A percentile compares a stretch with the other conserved stretches of the same genome.
phyloP scores from a whole-genome alignment of 2,797 vertebrate genomes.

The Acridotheres tristis region DNA sequence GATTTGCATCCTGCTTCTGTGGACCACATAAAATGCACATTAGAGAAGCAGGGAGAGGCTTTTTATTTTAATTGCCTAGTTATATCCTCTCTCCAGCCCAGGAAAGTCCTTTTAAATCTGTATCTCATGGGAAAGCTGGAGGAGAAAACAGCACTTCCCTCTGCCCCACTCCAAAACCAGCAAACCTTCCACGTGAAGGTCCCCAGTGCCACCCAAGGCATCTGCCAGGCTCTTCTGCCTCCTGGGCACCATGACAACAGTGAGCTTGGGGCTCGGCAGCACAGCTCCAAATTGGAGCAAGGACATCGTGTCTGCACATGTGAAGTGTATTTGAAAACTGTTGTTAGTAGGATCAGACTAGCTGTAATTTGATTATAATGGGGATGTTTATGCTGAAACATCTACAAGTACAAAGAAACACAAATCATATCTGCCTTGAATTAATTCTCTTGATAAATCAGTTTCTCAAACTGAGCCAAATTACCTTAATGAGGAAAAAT shows the following conservation, averaged over 20 bases:
- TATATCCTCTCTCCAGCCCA: background rate
- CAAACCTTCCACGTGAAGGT: background rate
- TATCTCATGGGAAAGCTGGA: background rate
- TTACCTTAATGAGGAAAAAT: slow-evolving; percentile 66
- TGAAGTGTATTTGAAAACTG: background rate
- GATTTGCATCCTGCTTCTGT: background rate
- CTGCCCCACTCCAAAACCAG: background rate
- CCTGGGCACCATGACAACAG: background rate
- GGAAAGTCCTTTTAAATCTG: background rate
- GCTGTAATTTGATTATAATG: slow-evolving; percentile 50
- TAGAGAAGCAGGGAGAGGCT: background rate
- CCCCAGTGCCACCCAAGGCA: accelerated
- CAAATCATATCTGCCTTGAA: slow-evolving; percentile 55
- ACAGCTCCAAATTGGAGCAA: background rate
- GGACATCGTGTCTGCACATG: background rate
- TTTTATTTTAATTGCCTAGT: background rate
- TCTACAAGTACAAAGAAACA: slow-evolving; percentile 28
- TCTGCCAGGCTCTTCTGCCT: background rate
- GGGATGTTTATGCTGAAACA: slow-evolving; percentile 45
- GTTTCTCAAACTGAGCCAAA: slow-evolving; percentile 31
- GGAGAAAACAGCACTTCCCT: background rate
- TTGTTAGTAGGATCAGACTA: slow-evolving; percentile 17
- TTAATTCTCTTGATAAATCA: slow-evolving; percentile 62
- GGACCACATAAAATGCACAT: background rate
- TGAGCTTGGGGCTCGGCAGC: background rate